phyloP scores from a whole-genome alignment of 2,888 invertebrate genomes.

The Mythimna lalbum region DNA sequence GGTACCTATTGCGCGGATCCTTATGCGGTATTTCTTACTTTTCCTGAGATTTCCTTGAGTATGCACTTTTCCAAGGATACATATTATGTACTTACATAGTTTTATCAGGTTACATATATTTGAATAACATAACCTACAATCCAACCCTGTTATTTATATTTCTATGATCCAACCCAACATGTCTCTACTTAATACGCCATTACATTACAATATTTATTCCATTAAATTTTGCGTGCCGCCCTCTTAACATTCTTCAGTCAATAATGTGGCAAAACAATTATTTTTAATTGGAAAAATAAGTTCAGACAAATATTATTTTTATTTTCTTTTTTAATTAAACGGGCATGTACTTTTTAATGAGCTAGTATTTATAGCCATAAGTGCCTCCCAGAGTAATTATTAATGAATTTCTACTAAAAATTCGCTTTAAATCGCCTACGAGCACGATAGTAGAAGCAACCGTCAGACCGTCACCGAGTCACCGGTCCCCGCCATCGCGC shows the following conservation, averaged over 20 bases:
- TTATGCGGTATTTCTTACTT: background rate
- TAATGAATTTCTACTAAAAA: constrained; percentile 22
- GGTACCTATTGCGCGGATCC: too few relatives aligned
- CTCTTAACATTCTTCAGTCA: background rate
- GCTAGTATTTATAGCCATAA: background rate
- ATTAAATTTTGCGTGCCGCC: background rate
- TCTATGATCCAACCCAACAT: background rate
- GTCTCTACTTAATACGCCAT: background rate
- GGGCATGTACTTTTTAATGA: constrained; percentile 1
- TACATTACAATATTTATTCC: background rate
- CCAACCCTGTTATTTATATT: too few relatives aligned
- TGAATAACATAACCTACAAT: background rate
- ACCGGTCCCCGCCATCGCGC: constrained; percentile 42
- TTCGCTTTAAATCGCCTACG: constrained; percentile 25
- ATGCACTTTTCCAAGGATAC: too few relatives aligned
- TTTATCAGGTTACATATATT: background rate
- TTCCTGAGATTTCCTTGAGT: background rate
- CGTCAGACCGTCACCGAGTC: constrained; percentile 42
- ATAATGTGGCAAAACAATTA: background rate
- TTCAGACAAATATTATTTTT: background rate
- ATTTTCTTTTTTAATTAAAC: background rate
- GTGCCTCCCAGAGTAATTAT: constrained; percentile 14
- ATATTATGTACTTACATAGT: too few relatives aligned
- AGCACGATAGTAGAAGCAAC: constrained; percentile 38
- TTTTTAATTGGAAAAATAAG: constrained; percentile 2